Conservation (phyloP, 2,113 vertebrate species). For the Isichthys henryi region DNA sequence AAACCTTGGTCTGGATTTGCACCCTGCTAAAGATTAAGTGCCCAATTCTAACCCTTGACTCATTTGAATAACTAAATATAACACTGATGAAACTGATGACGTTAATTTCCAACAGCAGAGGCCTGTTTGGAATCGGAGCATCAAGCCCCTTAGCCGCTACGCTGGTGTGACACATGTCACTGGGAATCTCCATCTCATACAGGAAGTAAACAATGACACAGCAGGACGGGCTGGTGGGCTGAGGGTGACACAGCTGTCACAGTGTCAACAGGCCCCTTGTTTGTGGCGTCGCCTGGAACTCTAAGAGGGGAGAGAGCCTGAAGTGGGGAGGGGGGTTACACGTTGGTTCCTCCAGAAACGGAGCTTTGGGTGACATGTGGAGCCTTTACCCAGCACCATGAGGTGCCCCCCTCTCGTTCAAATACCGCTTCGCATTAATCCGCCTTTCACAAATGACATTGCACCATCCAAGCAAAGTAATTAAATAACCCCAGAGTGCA, state of each 20-base stretch:
- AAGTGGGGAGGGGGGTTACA: not conserved
- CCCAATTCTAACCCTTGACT: not conserved
- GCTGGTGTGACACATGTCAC: not conserved
- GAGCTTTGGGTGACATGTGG: conserved; percentile 10
- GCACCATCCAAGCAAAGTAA: not conserved
- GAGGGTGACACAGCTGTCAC: not conserved
- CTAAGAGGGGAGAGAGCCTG: not conserved
- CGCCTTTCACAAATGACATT: no score
- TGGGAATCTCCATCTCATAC: not conserved
- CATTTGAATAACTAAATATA: not conserved
- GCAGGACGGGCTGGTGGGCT: not conserved
- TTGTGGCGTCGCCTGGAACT: not conserved
- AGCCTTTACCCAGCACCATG: not conserved
- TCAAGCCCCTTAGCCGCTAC: not conserved
- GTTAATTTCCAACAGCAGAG: not conserved
- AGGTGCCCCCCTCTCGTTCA: not conserved
- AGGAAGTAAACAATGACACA: not conserved
- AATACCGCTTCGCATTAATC: not conserved
- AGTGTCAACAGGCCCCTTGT: not conserved
- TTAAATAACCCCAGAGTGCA: not conserved
- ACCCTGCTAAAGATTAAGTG: not conserved
- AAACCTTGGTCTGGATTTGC: not conserved
- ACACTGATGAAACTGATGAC: not conserved
- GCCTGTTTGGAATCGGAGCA: not conserved
- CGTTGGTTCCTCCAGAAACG: conserved; percentile 14